A percentile compares a stretch with the other conserved stretches of the same genome.
Evolutionary conservation across 2,888 invertebrate genomes (phyloP).

Genomic region (Linyphia triangularis): DNA sequence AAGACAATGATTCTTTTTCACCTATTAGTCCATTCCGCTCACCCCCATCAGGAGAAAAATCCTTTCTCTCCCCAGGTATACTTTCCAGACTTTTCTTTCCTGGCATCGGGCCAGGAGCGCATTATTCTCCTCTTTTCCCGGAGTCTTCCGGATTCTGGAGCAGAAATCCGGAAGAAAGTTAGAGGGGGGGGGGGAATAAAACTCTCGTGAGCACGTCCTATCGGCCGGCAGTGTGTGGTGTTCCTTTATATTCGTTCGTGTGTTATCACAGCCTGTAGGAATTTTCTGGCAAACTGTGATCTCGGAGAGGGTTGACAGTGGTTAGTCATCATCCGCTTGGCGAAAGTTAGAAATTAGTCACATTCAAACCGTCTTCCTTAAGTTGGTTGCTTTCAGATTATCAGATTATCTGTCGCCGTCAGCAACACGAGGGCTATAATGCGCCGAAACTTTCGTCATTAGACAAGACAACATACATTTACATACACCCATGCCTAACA

Average conservation of each 20-base stretch:
- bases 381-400: too few relatives aligned
- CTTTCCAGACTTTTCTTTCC: not conserved
- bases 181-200: not conserved
- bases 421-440: too few relatives aligned
- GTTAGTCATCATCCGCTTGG: too few relatives aligned
- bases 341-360: too few relatives aligned
- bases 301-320: too few relatives aligned
- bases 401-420: too few relatives aligned
- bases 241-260: not conserved
- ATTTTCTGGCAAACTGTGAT: not conserved
- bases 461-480: too few relatives aligned
- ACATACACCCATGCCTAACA: too few relatives aligned
- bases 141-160: constrained; percentile 21
- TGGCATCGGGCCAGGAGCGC: not conserved
- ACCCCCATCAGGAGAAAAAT: not conserved
- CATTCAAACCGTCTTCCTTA: too few relatives aligned
- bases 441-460: too few relatives aligned
- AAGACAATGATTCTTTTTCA: not conserved
- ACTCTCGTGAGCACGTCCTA: not conserved
- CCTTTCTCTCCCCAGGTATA: not conserved
- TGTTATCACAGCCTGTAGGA: not conserved
- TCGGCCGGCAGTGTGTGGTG: not conserved
- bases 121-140: not conserved
- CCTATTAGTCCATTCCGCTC: not conserved
- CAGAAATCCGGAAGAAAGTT: constrained; percentile 6